Base-by-base conservation (phyloP, 1,140 invertebrate genomes). In the Drosophila carrolli region DNA sequence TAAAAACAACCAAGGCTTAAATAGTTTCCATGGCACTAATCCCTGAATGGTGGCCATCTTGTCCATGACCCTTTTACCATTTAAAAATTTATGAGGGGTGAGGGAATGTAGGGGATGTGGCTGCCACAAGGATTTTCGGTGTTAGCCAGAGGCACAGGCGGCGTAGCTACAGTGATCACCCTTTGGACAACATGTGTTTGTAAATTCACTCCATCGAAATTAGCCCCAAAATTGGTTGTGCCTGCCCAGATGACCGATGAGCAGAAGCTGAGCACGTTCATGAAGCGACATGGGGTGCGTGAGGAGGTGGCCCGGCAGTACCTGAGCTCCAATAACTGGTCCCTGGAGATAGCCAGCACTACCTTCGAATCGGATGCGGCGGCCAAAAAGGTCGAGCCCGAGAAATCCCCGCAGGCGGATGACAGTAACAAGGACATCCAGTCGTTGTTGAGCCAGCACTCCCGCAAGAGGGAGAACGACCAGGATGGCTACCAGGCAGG, bases 221-320 rank as follows among this genome's bases (percentile, higher is more conserved):
- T 41, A 54, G 54, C 19, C 46, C 44, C 27, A 9, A 40, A 63
- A n/a, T 38, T 43, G 54, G 51, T 14, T 27, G 53, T 41, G 40
- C n/a, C 70, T 40, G 63, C 37, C 47, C 84, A 80, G 68, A 88
- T 88, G 84, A 80, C 84, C 80, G 41, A 89, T 81, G 84, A 88
- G 65, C 68, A 88, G 70, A 89, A 84, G 84, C 57, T 88, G 51
- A 56, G 50, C 29, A 75, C 57, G 13, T 88, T 88, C 67, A 88
- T 89, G 85, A 37, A 67, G 14, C 76, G 82, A 11, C 61, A 89
- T 80, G 76, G 68, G 32, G 84, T 74, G n/a, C 23, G 13, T 11
- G 48, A 89, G 68, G 57, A 74, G 27, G 68, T 89, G 13, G 84
- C 84, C 13, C 68, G 54, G 9, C 76, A 58, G 5, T 88, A 88